Conservation (phyloP, 2,113 vertebrate genomes). For the Channa maculata region DNA sequence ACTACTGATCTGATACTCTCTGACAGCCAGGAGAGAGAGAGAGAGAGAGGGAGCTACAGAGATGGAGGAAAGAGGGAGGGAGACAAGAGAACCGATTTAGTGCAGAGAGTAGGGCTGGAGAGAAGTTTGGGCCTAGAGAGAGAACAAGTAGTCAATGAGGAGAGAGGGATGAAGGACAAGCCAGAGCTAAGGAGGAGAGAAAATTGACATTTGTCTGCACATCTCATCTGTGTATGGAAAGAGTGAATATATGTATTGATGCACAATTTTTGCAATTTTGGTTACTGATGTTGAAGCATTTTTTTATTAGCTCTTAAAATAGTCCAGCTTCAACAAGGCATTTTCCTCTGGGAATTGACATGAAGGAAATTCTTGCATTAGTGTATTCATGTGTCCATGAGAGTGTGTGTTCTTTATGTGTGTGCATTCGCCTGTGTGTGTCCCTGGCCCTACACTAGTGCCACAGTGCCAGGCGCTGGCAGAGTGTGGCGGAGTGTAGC, state of each 20-base stretch:
- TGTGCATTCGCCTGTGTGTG: slow-evolving; percentile 31
- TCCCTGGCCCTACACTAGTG: slow-evolving; percentile 54
- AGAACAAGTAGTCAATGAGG: slow-evolving; percentile 45
- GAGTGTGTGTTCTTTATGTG: slow-evolving; percentile 50
- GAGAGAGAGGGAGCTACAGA: slow-evolving; percentile 16
- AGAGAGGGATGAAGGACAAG: slow-evolving; percentile 42
- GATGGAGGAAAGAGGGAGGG: slow-evolving; percentile 33
- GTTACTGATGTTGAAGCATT: slow-evolving; percentile 44
- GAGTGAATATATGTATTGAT: slow-evolving; percentile 20
- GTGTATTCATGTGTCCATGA: slow-evolving; percentile 12
- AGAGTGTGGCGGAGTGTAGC: slow-evolving; percentile 79
- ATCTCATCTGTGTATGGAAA: slow-evolving; percentile 13
- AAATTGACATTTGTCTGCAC: slow-evolving; percentile 14
- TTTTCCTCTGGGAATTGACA: slow-evolving; percentile 84
- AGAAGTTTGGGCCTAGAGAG: slow-evolving; percentile 55
- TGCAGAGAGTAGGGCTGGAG: slow-evolving; percentile 52
- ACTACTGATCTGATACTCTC: slow-evolving; percentile 80
- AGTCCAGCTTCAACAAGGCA: slow-evolving; percentile 38
- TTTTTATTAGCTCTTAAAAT: slow-evolving; percentile 41
- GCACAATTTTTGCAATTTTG: slow-evolving; percentile 32
- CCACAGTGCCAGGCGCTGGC: slow-evolving; percentile 68
- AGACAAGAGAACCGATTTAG: slow-evolving; percentile 60
- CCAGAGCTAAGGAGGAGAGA: slow-evolving; percentile 17
- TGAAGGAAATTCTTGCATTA: slow-evolving; percentile 81
- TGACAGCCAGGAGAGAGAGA: slow-evolving; percentile 68